Base-by-base conservation (phyloP, 2,888 invertebrate species). In the Osmoderma eremita region DNA sequence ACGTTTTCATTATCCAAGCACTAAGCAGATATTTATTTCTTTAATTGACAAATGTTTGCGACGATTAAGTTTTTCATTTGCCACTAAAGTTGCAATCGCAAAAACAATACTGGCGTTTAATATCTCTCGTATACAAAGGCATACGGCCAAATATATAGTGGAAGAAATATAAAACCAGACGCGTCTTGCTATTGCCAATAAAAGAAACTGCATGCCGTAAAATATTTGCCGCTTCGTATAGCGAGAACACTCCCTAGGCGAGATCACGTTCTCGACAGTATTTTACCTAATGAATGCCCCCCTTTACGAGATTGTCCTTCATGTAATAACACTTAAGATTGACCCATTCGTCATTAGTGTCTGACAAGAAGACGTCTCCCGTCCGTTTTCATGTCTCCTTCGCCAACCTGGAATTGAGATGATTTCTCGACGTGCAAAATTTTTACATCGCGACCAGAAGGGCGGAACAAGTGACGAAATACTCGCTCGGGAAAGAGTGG, bases 251-350 rank as follows among this genome's bases (percentile, higher is more conserved):
- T 51, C 20, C 17, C 4, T 10, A 54, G n/a, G 17, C 39, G 17
- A 17, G 38, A 54, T 54, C 54, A 54, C 54, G 39, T 39, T 54
- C 15, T 38, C 18, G 10, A 39, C 39, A 38, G 54, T 39, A 38
- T 38, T 54, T 54, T 54, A 54, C 39, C 38, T 54, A 54, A 54
- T 54, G 54, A 54, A 39, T 39, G 38, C 10, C 13, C 6, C n/a
- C 39, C 50, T 54, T 54, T 54, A 54, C 54, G 54, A 54, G 54
- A 54, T 54, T 39, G 54, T 54, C 54, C 54, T 54, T 54, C 38
- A 54, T 30, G 54, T 38, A 38, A 39, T 54, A 54, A 54, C 54
- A 54, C 54, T 54, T 54, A 54, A 39, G 54, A 54, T 54, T 54
- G 54, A 54, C 54, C 54, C 54, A 54, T 54, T 54, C 54, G 54